phyloP scores from a whole-genome alignment of 92 coral and sea anemone species.

The Plumapathes pennacea region DNA sequence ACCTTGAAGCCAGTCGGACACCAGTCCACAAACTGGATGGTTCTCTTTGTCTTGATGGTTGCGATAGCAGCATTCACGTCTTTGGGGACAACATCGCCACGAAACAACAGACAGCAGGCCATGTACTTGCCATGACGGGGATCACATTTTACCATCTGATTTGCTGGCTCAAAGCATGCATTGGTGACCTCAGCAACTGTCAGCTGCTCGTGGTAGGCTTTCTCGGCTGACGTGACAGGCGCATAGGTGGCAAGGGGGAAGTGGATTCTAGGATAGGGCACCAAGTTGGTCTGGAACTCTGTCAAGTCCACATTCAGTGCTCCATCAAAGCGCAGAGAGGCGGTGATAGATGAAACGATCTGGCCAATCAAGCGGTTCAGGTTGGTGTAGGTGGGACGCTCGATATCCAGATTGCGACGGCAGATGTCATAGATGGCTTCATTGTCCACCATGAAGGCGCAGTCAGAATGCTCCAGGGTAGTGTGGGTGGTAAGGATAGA shows the following conservation, averaged over 20 bases:
- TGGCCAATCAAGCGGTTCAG: conserved; percentile 77
- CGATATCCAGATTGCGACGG: conserved; percentile 75
- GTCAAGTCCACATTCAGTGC: conserved; percentile 81
- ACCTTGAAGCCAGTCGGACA: conserved; percentile 88
- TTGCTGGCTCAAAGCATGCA: conserved; percentile 78
- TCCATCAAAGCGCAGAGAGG: conserved; percentile 82
- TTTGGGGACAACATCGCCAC: conserved; percentile 83
- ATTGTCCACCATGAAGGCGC: conserved; percentile 78
- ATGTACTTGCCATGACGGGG: conserved; percentile 78
- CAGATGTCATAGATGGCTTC: conserved; percentile 81
- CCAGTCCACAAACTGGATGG: conserved; percentile 85
- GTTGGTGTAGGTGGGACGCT: conserved; percentile 77
- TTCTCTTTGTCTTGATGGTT: conserved; percentile 75
- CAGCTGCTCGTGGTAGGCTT: conserved; percentile 73
- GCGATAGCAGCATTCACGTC: conserved; percentile 84
- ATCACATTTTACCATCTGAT: conserved; percentile 77
- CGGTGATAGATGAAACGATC: conserved; percentile 78
- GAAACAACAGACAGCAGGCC: conserved; percentile 77
- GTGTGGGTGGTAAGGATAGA: conserved; percentile 75
- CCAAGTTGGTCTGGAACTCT: conserved; percentile 87
- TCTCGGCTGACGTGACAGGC: conserved; percentile 73
- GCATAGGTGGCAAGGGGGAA: conserved; percentile 89
- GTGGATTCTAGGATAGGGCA: conserved; percentile 89
- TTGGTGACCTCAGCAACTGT: conserved; percentile 67
- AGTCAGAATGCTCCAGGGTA: conserved; percentile 76